phyloP scores from a whole-genome alignment of 2,797 vertebrate genomes.

The Cyprinodon diabolis region DNA sequence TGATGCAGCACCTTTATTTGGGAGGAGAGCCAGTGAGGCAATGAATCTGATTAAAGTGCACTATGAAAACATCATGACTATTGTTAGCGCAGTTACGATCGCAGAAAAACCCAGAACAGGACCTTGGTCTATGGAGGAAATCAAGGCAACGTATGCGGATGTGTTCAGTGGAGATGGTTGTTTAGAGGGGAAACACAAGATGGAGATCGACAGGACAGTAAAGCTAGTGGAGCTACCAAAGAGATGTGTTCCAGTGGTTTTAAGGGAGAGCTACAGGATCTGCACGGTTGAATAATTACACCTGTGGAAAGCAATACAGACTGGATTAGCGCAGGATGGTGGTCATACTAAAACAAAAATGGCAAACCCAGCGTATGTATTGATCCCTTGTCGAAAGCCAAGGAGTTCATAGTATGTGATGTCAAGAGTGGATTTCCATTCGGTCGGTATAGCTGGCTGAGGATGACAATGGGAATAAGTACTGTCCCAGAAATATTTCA shows the following conservation, averaged over 20 bases:
- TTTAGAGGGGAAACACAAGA: not conserved
- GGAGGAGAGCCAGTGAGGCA: not conserved
- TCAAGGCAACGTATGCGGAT: not conserved
- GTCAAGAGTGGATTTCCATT: too few relatives aligned
- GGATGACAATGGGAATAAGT: too few relatives aligned
- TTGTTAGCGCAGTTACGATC: not conserved
- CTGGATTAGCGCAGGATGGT: too few relatives aligned
- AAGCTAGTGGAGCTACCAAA: constrained; percentile 3
- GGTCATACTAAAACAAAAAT: too few relatives aligned
- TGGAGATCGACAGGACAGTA: constrained; percentile 1
- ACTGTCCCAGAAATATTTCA: too few relatives aligned
- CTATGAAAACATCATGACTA: not conserved
- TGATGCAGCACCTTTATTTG: not conserved
- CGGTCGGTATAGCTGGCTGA: too few relatives aligned
- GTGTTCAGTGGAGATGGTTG: constrained; percentile 12
- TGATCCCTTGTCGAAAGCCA: too few relatives aligned
- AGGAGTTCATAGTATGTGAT: too few relatives aligned
- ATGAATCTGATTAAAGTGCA: not conserved
- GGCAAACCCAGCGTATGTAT: too few relatives aligned
- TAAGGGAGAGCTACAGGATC: not conserved
- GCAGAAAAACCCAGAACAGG: too few relatives aligned
- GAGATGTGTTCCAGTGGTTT: constrained; percentile 5
- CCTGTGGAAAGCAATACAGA: too few relatives aligned
- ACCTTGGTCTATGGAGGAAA: not conserved
- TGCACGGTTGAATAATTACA: not conserved